Evolutionary conservation across 1,140 invertebrate genomes (phyloP), one percentile per base, ranked within the genome.

Genomic region (Drosophila santomea): DNA sequence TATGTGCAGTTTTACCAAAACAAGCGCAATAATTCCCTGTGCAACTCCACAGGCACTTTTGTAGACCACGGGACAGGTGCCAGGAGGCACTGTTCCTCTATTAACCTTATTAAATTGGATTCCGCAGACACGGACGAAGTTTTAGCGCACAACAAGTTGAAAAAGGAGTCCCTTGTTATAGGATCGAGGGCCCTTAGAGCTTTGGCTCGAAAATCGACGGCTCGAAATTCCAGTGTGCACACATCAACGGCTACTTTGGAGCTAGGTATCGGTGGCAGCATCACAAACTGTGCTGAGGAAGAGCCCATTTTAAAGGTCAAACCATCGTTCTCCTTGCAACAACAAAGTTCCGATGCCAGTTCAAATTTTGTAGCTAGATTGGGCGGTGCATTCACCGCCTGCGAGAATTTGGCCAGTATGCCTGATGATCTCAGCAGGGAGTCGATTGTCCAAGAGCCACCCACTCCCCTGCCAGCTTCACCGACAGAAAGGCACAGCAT

Each of bases 391-490:
- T 94, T 94, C 58, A 93, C 93, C 85, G 95, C 94, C 5, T 95
- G 95, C 84, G 95, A 95, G 92, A 94, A 96, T 93, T 88, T 96
- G 68, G 93, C 94, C 8, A 94, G 94, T 79, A 93, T 95, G 63
- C 94, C 94, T 78, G 94, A 93, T 93, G 68, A 93, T 89, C 76
- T 80, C 85, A 74, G 48, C 52, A 23, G n/a, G 35, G 36, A 41
- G 25, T 28, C 58, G 1, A 41, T 28, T 71, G 60, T n/a, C 57
- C 57, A 28, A 12, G 35, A 47, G 39, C 51, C 43, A 3, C 25
- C 44, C 0, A 51, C 43, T 7, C 41, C 52, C 0, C 48, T 72
- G 6, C 43, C 67, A 0, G 59, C 68, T 10, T 86, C 88, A 1
- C 91, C 84, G n/a, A 76, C 77, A n/a, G 91, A 91, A 23, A 75